Evolutionary conservation across 2,888 invertebrate genomes (phyloP), one percentile per base, ranked within the genome.

Genomic region (Cheilosia scutellata): DNA sequence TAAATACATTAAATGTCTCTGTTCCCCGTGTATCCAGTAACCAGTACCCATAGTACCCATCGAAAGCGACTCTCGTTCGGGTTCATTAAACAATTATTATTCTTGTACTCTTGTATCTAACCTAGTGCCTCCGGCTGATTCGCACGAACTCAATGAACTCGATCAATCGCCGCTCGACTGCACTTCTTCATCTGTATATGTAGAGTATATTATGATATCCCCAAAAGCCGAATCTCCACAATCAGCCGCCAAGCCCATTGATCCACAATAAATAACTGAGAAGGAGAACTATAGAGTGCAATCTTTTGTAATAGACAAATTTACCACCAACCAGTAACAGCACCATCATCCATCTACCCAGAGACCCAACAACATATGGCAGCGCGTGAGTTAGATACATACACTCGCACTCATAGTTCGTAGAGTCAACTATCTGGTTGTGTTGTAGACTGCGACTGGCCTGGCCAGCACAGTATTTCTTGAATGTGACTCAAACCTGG

Each of bases 271-370:
- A 53, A 68, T 5, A 55, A 58, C 76, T 65, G 71, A 86, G 76
- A 86, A 77, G 20, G 20, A 20, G 20, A 20, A 20, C 20, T 86
- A n/a, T n/a, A 20, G 75, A 71, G 53, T 55, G 65, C 75, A 77
- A 77, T 74, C 86, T 80, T 72, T 82, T 80, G 86, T 86, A 79
- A 84, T 86, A 86, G 86, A 86, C 80, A 86, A 86, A 86, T 76
- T 82, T 80, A 86, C 80, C 80, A 86, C 53, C 62, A 74, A 60
- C 63, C 9, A 29, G 9, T 37, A 57, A 20, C 27, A 55, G 37
- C 53, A 47, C 40, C 31, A 13, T 29, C 9, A 9, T 33, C 33
- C 7, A 76, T 4, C 44, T 33, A 62, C 72, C 33, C 70, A 74
- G 42, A 74, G 42, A 65, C 76, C 76, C 44, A 13, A 33, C 44